Conservation (phyloP, 2,113 vertebrate species). For the Melozone crissalis region DNA sequence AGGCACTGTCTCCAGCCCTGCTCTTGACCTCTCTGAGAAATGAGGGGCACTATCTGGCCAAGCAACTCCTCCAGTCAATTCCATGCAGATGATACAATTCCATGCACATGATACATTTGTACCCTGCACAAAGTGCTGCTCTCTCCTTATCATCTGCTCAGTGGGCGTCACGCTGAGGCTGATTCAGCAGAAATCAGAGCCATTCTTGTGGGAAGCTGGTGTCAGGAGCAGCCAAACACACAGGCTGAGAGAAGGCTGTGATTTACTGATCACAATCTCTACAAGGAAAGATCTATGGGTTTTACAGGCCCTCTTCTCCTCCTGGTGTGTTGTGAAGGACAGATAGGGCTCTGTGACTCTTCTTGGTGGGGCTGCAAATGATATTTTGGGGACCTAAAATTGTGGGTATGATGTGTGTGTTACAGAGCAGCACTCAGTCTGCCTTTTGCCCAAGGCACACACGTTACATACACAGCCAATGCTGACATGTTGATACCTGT, state of each 20-base stretch:
- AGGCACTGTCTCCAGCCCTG: neutral
- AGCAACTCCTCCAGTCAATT: neutral
- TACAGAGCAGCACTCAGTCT: neutral
- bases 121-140: neutral
- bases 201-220: neutral
- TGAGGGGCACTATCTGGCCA: neutral
- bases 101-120: neutral
- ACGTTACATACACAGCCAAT: neutral
- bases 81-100: neutral
- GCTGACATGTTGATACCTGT: conserved; percentile 3
- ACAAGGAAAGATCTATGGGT: neutral
- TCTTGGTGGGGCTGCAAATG: neutral
- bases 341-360: neutral
- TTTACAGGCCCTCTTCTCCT: neutral
- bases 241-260: neutral
- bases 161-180: neutral
- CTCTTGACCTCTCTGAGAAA: neutral
- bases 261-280: conserved; percentile 7
- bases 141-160: neutral
- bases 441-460: conserved; percentile 39
- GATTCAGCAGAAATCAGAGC: conserved; percentile 29
- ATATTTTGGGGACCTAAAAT: neutral
- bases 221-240: neutral
- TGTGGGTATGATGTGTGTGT: neutral
- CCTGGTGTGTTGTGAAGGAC: neutral